Conservation (phyloP, 2,888 invertebrate species). For the Synergus laeviventris region DNA sequence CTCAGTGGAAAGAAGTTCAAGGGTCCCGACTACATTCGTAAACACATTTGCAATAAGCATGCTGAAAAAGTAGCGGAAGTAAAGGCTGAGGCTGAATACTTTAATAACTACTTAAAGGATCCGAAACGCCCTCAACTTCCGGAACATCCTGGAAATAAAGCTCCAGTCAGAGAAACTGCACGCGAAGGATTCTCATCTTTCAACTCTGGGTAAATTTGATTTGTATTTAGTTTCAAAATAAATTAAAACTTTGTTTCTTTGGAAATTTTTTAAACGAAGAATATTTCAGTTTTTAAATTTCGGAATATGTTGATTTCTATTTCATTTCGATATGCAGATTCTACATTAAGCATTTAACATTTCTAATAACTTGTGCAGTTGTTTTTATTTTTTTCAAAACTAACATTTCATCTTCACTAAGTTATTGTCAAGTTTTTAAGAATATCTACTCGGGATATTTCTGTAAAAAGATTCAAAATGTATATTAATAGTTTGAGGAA, state of each 20-base stretch:
- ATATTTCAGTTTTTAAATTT: neutral
- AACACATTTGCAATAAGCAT: constrained; percentile 99
- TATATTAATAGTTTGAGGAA: neutral
- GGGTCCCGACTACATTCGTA: constrained; percentile 98
- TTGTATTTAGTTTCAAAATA: constrained; percentile 39
- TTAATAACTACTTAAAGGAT: constrained; percentile 97
- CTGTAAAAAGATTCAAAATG: neutral
- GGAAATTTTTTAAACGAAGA: neutral
- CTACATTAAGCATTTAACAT: constrained; percentile 3
- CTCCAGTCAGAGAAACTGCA: constrained; percentile 74
- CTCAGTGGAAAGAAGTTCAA: constrained; percentile 99
- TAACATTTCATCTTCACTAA: constrained; percentile 10
- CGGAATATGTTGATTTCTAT: neutral
- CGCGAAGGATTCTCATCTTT: constrained; percentile 76
- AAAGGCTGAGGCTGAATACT: constrained; percentile 96
- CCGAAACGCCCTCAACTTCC: constrained; percentile 95
- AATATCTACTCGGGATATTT: neutral
- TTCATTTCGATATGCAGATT: neutral
- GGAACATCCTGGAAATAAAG: constrained; percentile 85
- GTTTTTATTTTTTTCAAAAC: constrained; percentile 3
- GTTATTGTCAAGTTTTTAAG: neutral
- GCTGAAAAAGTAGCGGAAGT: constrained; percentile 98
- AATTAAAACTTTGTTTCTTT: constrained; percentile 17
- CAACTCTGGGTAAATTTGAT: constrained; percentile 68
- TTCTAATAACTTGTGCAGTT: neutral